Conservation (phyloP, 2,888 invertebrate genomes). For the Agrotis exclamationis region DNA sequence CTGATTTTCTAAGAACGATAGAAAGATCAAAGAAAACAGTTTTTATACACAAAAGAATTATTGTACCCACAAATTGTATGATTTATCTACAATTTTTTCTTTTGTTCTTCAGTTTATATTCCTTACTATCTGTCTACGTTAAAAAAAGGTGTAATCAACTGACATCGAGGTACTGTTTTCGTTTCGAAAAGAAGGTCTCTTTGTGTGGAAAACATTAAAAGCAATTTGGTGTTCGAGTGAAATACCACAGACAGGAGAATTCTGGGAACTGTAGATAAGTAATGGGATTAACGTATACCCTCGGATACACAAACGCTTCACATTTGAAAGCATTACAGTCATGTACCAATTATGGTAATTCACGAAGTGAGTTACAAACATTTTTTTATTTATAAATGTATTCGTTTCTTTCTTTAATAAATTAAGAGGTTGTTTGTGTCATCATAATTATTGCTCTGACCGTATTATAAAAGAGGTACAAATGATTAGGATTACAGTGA, state of each 20-base stretch:
- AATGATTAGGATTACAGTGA: neutral
- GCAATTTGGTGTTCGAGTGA: conserved; percentile 57
- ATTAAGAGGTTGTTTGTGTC: neutral
- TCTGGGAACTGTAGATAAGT: conserved; percentile 54
- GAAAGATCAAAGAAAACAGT: conserved; percentile 32
- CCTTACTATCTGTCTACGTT: neutral
- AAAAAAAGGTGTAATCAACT: conserved; percentile 29
- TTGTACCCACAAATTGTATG: conserved; percentile 31
- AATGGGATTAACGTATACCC: conserved; percentile 56
- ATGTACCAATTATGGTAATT: conserved; percentile 56
- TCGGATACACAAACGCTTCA: conserved; percentile 57
- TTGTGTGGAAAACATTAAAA: conserved; percentile 40
- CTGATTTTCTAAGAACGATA: conserved; percentile 23
- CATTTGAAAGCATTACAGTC: conserved; percentile 54
- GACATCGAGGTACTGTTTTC: neutral
- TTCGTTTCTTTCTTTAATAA: conserved; percentile 6
- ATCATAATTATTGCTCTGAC: neutral
- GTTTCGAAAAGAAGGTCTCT: conserved; percentile 23
- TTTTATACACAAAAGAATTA: conserved; percentile 30
- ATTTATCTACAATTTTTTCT: conserved; percentile 25
- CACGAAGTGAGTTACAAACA: conserved; percentile 28
- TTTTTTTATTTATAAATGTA: conserved; percentile 26
- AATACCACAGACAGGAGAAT: conserved; percentile 56
- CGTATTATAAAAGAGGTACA: neutral
- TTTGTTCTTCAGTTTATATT: conserved; percentile 40